Conservation (phyloP, 2,797 vertebrate species). For the Scarus forsteni region DNA sequence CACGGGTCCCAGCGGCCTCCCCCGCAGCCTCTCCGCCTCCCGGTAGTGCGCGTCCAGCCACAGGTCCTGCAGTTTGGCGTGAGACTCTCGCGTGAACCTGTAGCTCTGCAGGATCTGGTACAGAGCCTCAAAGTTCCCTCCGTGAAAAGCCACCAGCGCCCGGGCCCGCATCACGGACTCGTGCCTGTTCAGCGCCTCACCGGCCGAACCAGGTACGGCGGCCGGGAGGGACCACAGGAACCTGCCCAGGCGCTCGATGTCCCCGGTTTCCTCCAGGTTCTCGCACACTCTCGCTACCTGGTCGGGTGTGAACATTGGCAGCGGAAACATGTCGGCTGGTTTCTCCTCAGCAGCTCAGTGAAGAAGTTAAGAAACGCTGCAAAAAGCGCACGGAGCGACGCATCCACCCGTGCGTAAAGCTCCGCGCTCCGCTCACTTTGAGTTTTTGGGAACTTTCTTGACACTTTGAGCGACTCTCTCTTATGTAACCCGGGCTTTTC, state of each 20-base stretch:
- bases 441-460: not conserved
- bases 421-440: conserved; percentile 27
- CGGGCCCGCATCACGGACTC: conserved; percentile 87
- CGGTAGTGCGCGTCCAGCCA: conserved; percentile 89
- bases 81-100: conserved; percentile 86
- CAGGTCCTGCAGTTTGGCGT: conserved; percentile 86
- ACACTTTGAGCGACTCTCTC: conserved; percentile 21
- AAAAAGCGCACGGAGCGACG: conserved; percentile 12
- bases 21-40: conserved; percentile 86
- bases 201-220: conserved; percentile 80
- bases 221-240: conserved; percentile 89
- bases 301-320: conserved; percentile 87
- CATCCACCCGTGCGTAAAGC: conserved; percentile 58
- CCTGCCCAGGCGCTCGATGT: conserved; percentile 86
- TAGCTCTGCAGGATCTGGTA: conserved; percentile 88
- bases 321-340: conserved; percentile 79
- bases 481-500: conserved; percentile 37
- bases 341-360: conserved; percentile 4
- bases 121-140: conserved; percentile 86
- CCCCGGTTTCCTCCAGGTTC: conserved; percentile 88
- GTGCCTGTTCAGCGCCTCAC: conserved; percentile 84
- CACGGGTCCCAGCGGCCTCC: conserved; percentile 85
- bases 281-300: conserved; percentile 88
- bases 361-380: not conserved
- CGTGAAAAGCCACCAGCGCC: conserved; percentile 87